Evolutionary conservation across 92 coral and sea anemone genomes (phyloP).

Genomic region (Desmophyllum pertusum): DNA sequence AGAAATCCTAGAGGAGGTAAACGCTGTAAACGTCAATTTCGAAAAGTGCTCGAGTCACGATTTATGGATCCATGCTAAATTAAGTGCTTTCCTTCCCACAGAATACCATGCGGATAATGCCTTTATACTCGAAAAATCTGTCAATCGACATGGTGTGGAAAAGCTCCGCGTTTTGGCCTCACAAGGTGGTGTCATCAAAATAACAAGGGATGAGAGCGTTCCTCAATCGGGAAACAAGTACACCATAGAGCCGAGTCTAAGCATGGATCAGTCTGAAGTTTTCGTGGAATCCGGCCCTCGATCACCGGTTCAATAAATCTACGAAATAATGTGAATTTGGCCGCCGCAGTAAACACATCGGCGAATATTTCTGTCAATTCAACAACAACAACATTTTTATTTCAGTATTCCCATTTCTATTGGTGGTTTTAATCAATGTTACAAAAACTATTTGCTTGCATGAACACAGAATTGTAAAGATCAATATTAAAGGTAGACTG

Average conservation of each 20-base stretch:
- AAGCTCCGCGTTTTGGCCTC: slow-evolving; percentile 13
- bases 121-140: not conserved
- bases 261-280: slow-evolving; percentile 6
- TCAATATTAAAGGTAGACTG: no score
- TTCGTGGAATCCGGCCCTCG: no score
- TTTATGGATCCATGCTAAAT: not conserved
- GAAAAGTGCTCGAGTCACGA: not conserved
- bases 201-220: not conserved
- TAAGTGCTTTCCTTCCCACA: not conserved
- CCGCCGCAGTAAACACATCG: no score
- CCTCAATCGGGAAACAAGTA: not conserved
- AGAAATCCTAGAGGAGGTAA: slow-evolving; percentile 11
- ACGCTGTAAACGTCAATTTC: no score
- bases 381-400: no score
- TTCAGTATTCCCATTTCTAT: no score
- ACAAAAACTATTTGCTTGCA: no score
- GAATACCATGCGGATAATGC: slow-evolving; percentile 27
- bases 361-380: no score
- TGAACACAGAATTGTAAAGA: no score
- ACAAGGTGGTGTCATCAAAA: slow-evolving; percentile 5
- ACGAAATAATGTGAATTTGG: no score
- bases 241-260: not conserved
- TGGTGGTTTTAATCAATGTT: no score
- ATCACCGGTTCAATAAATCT: no score
- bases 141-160: not conserved